Evolutionary conservation across 2,113 vertebrate species (phyloP).

Genomic region (Ascaphus truei): DNA sequence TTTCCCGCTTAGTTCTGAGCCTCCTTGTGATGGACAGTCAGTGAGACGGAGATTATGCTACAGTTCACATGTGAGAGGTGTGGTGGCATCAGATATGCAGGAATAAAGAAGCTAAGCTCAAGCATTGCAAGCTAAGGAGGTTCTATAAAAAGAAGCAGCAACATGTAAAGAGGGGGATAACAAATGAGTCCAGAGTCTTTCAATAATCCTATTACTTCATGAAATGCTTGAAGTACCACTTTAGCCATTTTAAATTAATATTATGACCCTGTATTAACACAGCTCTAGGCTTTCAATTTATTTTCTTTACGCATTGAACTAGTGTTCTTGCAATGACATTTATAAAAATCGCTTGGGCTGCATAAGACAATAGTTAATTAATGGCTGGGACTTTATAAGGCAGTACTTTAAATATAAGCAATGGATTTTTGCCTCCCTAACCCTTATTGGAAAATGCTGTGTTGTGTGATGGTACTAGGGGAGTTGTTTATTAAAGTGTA

Average conservation of each 20-base stretch:
- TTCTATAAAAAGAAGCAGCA: constrained; percentile 6
- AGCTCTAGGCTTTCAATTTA: not conserved
- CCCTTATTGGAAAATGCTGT: too few species aligned
- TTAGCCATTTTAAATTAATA: not conserved
- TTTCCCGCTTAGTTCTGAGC: too few species aligned
- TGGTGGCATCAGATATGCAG: too few species aligned
- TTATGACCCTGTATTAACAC: not conserved
- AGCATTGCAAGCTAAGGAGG: constrained; percentile 20
- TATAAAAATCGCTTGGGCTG: not conserved
- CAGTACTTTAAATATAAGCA: not conserved
- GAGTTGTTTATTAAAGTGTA: too few species aligned
- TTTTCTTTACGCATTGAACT: not conserved
- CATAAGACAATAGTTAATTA: not conserved
- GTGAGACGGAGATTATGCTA: too few species aligned
- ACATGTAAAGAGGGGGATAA: constrained; percentile 1
- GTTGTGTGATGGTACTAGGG: too few species aligned
- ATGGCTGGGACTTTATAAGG: not conserved
- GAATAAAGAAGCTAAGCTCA: not conserved
- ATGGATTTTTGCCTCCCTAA: not conserved
- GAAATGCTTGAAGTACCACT: not conserved
- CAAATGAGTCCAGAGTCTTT: not conserved
- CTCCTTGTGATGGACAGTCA: too few species aligned
- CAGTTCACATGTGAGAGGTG: not conserved
- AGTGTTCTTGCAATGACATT: not conserved
- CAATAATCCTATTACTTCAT: constrained; percentile 13